Percentiles rank a stretch among this genome's conserved stretches.
These are phyloP conservation scores for Zaprionus davidi DNA, from an alignment of 1,140 invertebrate species.

Conservation along the genomic window DNA sequence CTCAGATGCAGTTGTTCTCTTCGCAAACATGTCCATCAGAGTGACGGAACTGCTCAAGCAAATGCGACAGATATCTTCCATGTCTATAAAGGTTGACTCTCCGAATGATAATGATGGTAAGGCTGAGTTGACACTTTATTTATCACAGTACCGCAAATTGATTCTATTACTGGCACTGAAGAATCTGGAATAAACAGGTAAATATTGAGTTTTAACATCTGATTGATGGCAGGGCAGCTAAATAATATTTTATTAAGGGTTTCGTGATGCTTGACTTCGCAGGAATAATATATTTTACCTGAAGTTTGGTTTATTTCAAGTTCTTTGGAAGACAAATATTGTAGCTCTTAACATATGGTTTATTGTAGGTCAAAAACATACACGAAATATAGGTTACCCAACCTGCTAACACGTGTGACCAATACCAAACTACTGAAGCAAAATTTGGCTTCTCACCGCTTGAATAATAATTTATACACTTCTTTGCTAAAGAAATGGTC, in stretches of 20 bases:
- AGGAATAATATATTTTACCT: no score
- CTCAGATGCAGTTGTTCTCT: not conserved
- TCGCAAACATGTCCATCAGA: constrained; percentile 8
- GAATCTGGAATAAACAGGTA: not conserved
- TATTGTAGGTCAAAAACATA: no score
- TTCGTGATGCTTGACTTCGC: no score
- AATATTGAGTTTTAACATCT: not conserved
- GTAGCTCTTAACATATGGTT: no score
- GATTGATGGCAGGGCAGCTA: not conserved
- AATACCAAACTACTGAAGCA: no score
- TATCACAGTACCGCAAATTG: not conserved
- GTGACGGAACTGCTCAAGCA: constrained; percentile 3
- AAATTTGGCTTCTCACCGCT: no score
- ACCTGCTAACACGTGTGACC: no score
- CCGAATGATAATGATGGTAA: not conserved
- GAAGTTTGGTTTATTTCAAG: no score
- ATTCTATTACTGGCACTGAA: not conserved
- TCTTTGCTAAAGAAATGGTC: no score
- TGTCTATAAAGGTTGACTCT: not conserved
- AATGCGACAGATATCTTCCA: not conserved
- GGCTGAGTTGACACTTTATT: not conserved
- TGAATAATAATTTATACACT: no score
- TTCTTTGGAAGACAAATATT: no score
- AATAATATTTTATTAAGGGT: not conserved
- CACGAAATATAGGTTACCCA: no score